A percentile compares a stretch with the other conserved stretches of the same genome.
Evolutionary conservation across 2,113 vertebrate species (phyloP).

Genomic region (Corythornis vintsioides): DNA sequence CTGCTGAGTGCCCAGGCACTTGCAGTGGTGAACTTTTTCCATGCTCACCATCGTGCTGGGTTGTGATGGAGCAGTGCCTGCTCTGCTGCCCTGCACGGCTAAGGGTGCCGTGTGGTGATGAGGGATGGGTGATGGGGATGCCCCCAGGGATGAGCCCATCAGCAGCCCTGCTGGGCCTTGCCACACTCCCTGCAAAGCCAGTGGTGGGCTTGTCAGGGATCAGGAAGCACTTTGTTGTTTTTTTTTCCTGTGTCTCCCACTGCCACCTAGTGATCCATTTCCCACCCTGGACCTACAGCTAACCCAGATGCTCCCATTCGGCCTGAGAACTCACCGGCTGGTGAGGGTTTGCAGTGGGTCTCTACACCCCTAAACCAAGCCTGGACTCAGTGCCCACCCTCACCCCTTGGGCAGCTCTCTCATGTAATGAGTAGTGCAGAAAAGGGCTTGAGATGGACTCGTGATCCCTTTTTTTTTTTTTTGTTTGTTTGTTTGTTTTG

Average conservation of each 20-base stretch:
- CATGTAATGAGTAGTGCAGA: not conserved
- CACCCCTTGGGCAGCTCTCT: not conserved
- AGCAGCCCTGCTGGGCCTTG: not conserved
- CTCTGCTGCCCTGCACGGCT: accelerated
- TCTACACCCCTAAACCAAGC: not conserved
- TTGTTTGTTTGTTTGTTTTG: not conserved
- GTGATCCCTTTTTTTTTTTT: not conserved
- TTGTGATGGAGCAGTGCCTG: not conserved
- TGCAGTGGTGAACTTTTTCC: accelerated
- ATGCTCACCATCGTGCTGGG: not conserved
- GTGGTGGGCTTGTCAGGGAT: no score
- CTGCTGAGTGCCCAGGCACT: accelerated
- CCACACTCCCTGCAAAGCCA: not conserved
- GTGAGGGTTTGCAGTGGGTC: not conserved
- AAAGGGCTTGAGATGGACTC: not conserved
- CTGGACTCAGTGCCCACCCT: accelerated
- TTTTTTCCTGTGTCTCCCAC: not conserved
- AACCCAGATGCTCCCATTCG: not conserved
- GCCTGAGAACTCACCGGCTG: not conserved
- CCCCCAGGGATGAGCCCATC: not conserved
- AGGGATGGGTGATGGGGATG: not conserved
- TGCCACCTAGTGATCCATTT: conserved; percentile 37
- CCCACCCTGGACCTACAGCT: not conserved
- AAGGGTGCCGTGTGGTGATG: not conserved
- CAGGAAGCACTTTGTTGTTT: not conserved